These are phyloP conservation scores for Drosophila quadrilineata DNA, from an alignment of 1,140 invertebrate genomes.

Conservation along the genomic window DNA sequence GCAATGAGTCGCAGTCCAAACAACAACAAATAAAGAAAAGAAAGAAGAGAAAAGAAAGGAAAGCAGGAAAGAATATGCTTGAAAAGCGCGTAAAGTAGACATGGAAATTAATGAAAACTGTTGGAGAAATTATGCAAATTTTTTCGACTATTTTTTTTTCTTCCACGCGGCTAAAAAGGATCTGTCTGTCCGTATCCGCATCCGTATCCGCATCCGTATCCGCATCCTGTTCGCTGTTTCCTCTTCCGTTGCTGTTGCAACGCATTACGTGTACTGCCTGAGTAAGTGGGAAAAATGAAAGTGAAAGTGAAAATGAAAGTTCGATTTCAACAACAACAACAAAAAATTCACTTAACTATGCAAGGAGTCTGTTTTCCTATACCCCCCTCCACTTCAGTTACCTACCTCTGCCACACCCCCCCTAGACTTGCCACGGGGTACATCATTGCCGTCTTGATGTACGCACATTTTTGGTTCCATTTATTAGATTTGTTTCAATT, in stretches of 20 bases:
- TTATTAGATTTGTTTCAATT: conserved; percentile 80
- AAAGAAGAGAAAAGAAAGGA: neutral
- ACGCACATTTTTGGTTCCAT: conserved; percentile 80
- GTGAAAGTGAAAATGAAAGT: conserved; percentile 53
- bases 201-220: conserved; percentile 3
- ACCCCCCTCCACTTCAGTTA: conserved; percentile 1
- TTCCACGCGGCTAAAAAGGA: conserved; percentile 21
- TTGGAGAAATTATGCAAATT: conserved; percentile 79
- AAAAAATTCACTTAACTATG: conserved; percentile 68
- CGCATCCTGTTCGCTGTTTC: conserved; percentile 22
- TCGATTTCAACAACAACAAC: conserved; percentile 63
- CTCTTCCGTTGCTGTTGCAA: conserved; percentile 42
- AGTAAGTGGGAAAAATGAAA: conserved; percentile 21
- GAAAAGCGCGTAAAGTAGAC: conserved; percentile 78
- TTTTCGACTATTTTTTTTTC: conserved; percentile 42
- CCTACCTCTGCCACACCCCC: neutral
- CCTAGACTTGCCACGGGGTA: too few relatives aligned
- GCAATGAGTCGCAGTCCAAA: conserved; percentile 47
- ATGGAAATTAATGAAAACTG: conserved; percentile 67
- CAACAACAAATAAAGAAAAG: conserved; percentile 47
- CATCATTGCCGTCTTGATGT: conserved; percentile 53
- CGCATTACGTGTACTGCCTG: conserved; percentile 64
- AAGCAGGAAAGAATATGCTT: conserved; percentile 48
- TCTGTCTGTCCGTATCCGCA: conserved; percentile 6
- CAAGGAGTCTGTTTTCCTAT: conserved; percentile 20